These are phyloP conservation scores for Ormyrus rosae DNA, from an alignment of 2,888 invertebrate genomes.

Conservation along the genomic window DNA sequence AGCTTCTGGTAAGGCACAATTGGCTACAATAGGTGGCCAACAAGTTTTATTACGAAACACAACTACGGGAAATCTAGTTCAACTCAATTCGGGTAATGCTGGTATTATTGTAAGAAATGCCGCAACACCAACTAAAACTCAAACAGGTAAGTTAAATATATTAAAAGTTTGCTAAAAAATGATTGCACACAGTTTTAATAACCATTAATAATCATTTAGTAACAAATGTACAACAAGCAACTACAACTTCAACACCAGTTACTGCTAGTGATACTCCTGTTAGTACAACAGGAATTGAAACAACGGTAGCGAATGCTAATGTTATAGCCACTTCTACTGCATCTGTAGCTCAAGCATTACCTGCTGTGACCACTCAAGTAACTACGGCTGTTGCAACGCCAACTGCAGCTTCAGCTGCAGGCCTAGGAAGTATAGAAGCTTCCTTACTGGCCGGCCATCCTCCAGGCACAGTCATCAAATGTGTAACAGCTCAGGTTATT, in stretches of 20 bases:
- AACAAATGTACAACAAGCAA: slow-evolving; percentile 20
- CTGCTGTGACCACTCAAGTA: background rate
- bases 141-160: slow-evolving; percentile 41
- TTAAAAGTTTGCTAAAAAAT: too few relatives aligned
- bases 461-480: slow-evolving; percentile 90
- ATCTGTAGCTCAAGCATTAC: slow-evolving; percentile 68
- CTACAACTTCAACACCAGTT: background rate
- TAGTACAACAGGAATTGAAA: slow-evolving; percentile 59
- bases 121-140: slow-evolving; percentile 61
- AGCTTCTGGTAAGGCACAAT: slow-evolving; percentile 88
- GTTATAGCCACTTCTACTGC: slow-evolving; percentile 47
- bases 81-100: slow-evolving; percentile 69
- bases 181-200: too few relatives aligned
- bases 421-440: slow-evolving; percentile 81
- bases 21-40: slow-evolving; percentile 90
- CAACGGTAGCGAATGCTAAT: slow-evolving; percentile 58
- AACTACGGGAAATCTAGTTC: slow-evolving; percentile 86
- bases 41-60: slow-evolving; percentile 85
- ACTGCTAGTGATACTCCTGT: slow-evolving; percentile 48
- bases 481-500: slow-evolving; percentile 91
- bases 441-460: slow-evolving; percentile 87
- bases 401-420: slow-evolving; percentile 54
- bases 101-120: slow-evolving; percentile 70
- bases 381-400: slow-evolving; percentile 8
- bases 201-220: background rate